phyloP scores from a whole-genome alignment of 2,888 invertebrate genomes.

The Stegana nigrithorax region DNA sequence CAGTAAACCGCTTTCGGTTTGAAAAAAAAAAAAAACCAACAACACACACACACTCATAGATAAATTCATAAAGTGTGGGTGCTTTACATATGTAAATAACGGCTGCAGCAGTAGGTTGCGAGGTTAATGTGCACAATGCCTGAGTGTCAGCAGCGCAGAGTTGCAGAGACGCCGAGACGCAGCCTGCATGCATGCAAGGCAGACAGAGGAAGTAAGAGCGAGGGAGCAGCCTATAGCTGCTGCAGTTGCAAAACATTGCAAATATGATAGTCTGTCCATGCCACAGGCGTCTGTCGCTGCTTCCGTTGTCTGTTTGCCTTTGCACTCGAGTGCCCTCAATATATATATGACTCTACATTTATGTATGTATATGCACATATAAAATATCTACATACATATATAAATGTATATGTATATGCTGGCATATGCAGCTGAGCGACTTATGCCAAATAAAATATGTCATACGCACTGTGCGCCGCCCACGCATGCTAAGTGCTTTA shows the following conservation, averaged over 20 bases:
- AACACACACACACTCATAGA: not conserved
- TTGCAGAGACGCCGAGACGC: no score
- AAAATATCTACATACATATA: not conserved
- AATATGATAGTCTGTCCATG: conserved; percentile 8
- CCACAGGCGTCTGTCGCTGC: conserved; percentile 12
- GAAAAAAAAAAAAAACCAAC: not conserved
- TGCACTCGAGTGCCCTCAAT: conserved; percentile 52
- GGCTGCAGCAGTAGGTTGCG: conserved; percentile 48
- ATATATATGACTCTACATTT: conserved; percentile 24
- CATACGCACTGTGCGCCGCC: conserved; percentile 40
- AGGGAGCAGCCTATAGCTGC: conserved; percentile 35
- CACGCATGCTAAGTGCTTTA: conserved; percentile 4
- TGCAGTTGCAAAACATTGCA: conserved; percentile 35
- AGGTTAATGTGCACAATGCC: conserved; percentile 49
- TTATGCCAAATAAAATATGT: conserved; percentile 42
- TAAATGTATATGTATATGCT: not conserved
- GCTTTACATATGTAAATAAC: conserved; percentile 8
- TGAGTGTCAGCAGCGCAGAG: no score
- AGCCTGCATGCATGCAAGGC: not conserved
- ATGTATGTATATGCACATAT: conserved; percentile 14
- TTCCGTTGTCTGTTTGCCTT: conserved; percentile 43
- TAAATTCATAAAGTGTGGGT: not conserved
- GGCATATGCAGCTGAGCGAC: conserved; percentile 14
- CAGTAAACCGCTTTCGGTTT: not conserved
- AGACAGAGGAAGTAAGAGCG: not conserved